Base-by-base conservation (phyloP, 1,140 invertebrate species). In the Dinothrombium tinctorium region DNA sequence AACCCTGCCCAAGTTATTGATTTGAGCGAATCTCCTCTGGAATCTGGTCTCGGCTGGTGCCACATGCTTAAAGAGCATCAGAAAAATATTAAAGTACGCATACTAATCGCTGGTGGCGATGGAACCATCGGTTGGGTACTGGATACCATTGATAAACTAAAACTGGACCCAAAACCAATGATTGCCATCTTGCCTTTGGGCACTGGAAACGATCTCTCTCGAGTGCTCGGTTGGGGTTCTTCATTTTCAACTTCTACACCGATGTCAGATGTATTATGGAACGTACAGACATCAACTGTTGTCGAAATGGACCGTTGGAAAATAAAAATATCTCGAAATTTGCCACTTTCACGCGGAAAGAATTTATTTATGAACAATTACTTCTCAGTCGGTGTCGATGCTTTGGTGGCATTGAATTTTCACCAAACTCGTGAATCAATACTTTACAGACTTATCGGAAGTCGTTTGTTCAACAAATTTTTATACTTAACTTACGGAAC, bases 261-360 rank as follows among this genome's bases (percentile, higher is more conserved):
- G 25, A 81, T 78, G 41, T 89, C 95, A 60, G 87, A 95, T 62
- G 84, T 90, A 6, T 60, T 94, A 24, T 71, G 83, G 43, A 90
- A 96, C 60, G 83, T 99, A 20, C 95, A 95, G 52, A 89, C 95
- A 54, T 90, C 92, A 15, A 89, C 96, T 57, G 84, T 94, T 64
- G 92, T 96, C 52, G 72, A 80, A 43, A 67, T 98, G 40, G 92
- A 98, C 61, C 72, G 90, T 39, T 69, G 66, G 68, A 95, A 87
- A 3, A 87, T 98, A 3, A 87, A 96, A 37, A 94, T 96, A 14
- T 36, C 42, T 2, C 26, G 43, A 15, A 43, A 17, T 37, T n/a
- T 44, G 11, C 62, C 86, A 92, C 19, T 62, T 66, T 49, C 62
- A 65, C 46, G 74, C 78, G n/a, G 83, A 90, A 35, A 35, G 60